Conservation (phyloP, 2,797 vertebrate species). For the Uromys caudimaculatus region DNA sequence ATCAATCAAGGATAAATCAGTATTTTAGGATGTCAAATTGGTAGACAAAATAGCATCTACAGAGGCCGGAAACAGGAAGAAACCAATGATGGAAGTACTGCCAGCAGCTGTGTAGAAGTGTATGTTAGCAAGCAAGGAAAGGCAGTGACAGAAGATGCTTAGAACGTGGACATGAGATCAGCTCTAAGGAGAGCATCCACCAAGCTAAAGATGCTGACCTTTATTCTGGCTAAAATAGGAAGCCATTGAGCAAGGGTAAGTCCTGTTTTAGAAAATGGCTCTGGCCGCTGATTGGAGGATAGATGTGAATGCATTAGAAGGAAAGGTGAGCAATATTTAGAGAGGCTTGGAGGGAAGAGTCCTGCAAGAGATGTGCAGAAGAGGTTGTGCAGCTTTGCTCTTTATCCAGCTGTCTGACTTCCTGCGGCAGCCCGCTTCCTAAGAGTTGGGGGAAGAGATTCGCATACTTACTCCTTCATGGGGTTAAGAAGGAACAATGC, state of each 20-base stretch:
- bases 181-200: neutral
- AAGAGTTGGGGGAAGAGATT: neutral
- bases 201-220: neutral
- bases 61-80: neutral
- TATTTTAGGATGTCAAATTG: neutral
- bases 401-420: neutral
- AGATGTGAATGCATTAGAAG: neutral
- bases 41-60: neutral
- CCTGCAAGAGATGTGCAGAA: neutral
- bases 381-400: neutral
- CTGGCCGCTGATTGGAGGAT: neutral
- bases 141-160: neutral
- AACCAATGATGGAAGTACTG: neutral
- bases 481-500: conserved; percentile 42
- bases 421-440: neutral
- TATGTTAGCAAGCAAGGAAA: no score
- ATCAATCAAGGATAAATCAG: neutral
- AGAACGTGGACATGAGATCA: neutral
- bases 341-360: neutral
- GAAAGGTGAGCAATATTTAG: neutral
- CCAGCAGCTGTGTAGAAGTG: neutral
- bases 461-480: neutral
- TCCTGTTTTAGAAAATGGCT: neutral
- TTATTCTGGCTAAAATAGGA: neutral
- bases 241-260: neutral